Conservation (phyloP, 2,797 vertebrate species). For the Chaunax sp. region DNA sequence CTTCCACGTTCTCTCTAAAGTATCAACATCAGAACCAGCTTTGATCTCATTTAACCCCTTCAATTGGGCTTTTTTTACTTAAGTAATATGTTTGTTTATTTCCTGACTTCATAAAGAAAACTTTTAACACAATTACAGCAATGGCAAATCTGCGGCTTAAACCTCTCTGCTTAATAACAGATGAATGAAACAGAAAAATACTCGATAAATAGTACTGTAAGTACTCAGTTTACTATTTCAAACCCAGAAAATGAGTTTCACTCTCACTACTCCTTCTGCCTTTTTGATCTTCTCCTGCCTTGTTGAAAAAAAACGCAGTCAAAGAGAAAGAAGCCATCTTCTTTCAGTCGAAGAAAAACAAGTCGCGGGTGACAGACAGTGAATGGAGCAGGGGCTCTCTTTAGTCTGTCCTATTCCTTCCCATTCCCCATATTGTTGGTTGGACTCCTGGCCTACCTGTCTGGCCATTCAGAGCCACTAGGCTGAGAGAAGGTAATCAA, state of each 20-base stretch:
- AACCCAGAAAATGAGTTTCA: slow-evolving; percentile 35
- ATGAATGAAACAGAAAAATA: background rate
- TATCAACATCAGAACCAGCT: slow-evolving; percentile 51
- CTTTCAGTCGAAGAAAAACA: slow-evolving; percentile 58
- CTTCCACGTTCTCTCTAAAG: slow-evolving; percentile 30
- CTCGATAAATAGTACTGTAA: background rate
- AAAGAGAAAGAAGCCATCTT: slow-evolving; percentile 56
- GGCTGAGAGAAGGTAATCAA: slow-evolving; percentile 69
- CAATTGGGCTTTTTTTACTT: no score
- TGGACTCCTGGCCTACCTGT: slow-evolving; percentile 48
- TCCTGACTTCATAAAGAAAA: no score
- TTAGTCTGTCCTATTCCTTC: slow-evolving; percentile 13
- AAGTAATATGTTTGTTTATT: no score
- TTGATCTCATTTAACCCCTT: slow-evolving; percentile 53
- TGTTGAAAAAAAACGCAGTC: slow-evolving; percentile 48
- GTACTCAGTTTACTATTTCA: slow-evolving; percentile 10
- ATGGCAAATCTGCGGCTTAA: background rate
- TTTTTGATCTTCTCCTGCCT: slow-evolving; percentile 42
- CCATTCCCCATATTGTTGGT: slow-evolving; percentile 40
- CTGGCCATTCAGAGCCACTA: slow-evolving; percentile 55
- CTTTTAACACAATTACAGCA: background rate
- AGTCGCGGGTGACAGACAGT: slow-evolving; percentile 41
- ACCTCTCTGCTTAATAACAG: slow-evolving; percentile 9
- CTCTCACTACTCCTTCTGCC: slow-evolving; percentile 14
- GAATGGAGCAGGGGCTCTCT: slow-evolving; percentile 36